A percentile compares a stretch with the other conserved stretches of the same genome.
Conservation (phyloP, 2,888 invertebrate genomes). For the Marronus borbonicus region DNA sequence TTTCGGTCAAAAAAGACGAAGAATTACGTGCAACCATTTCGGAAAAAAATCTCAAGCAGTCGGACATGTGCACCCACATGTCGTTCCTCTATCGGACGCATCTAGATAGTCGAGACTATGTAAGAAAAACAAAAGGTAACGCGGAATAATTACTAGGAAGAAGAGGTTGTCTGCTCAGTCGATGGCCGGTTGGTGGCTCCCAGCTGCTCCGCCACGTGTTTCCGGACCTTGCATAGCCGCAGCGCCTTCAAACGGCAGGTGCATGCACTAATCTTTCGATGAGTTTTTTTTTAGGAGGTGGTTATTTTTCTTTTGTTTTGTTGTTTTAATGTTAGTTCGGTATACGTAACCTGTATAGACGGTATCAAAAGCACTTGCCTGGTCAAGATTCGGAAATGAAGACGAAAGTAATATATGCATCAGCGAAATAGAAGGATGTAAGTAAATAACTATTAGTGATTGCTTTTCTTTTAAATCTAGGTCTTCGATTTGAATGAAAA, state of each 20-base stretch:
- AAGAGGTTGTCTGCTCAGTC: slow-evolving; percentile 35
- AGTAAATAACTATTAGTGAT: too few species aligned
- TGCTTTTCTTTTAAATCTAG: too few species aligned
- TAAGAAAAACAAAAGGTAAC: slow-evolving; percentile 49
- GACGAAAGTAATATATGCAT: too few species aligned
- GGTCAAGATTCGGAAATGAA: too few species aligned
- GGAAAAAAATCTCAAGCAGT: slow-evolving; percentile 27
- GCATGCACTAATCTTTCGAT: slow-evolving; percentile 55
- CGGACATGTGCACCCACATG: slow-evolving; percentile 53
- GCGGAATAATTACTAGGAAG: slow-evolving; percentile 42
- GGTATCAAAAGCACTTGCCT: too few species aligned
- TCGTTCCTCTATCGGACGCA: slow-evolving; percentile 45
- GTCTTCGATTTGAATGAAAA: too few species aligned
- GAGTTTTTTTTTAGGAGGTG: background rate
- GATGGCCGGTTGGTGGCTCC: slow-evolving; percentile 52
- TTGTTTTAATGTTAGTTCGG: slow-evolving; percentile 23
- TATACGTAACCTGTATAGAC: background rate
- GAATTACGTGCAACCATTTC: slow-evolving; percentile 24
- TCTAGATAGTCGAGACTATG: slow-evolving; percentile 55
- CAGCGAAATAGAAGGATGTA: too few species aligned
- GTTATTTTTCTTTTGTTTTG: slow-evolving; percentile 53
- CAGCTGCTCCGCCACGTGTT: slow-evolving; percentile 63
- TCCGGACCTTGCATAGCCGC: slow-evolving; percentile 58
- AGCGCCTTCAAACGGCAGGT: slow-evolving; percentile 59
- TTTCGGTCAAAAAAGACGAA: background rate